phyloP scores from a whole-genome alignment of 2,797 vertebrate genomes.

The Sphenodon punctatus region DNA sequence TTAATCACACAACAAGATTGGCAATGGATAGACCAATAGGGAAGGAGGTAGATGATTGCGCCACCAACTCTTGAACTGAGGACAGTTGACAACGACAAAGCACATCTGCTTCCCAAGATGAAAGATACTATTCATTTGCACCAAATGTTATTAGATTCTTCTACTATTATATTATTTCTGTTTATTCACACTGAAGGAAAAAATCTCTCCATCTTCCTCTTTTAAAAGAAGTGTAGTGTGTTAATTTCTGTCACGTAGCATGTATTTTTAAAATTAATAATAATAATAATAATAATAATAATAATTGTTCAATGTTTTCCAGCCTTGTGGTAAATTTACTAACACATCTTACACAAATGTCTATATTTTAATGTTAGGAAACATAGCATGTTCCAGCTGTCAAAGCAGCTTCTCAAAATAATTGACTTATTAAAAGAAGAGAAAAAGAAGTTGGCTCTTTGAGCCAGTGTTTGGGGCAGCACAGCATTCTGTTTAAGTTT shows the following conservation, averaged over 20 bases:
- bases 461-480: not conserved
- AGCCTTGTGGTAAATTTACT: not conserved
- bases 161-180: not conserved
- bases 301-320: not conserved
- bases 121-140: too few species aligned
- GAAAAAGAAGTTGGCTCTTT: not conserved
- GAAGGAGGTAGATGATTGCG: too few species aligned
- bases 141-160: too few species aligned
- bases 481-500: not conserved
- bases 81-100: too few species aligned
- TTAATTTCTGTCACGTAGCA: not conserved
- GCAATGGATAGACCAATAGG: too few species aligned
- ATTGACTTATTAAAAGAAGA: not conserved
- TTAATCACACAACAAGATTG: too few species aligned
- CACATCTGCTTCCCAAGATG: too few species aligned
- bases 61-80: too few species aligned
- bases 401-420: slow-evolving; percentile 18
- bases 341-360: slow-evolving; percentile 10
- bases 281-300: not conserved
- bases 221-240: not conserved
- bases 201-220: not conserved
- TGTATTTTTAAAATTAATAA: not conserved
- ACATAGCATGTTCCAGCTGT: not conserved
- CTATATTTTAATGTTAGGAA: slow-evolving; percentile 26
- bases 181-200: not conserved